Evolutionary conservation across 2,888 invertebrate genomes (phyloP).

Genomic region (Phrixothrix hirtus): DNA sequence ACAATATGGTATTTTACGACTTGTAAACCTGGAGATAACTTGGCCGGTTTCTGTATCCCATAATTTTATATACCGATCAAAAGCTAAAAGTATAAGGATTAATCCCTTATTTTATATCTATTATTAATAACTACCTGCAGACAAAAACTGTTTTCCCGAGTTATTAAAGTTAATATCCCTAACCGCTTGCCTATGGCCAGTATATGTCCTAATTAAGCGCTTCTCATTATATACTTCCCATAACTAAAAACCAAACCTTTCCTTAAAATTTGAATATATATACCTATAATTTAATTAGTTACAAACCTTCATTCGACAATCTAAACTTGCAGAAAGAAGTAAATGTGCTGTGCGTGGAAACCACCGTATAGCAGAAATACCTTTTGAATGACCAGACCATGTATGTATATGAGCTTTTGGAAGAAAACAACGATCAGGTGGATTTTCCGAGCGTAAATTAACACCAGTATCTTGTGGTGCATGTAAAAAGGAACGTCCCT

Average conservation of each 20-base stretch:
- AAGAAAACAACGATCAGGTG: constrained; percentile 93
- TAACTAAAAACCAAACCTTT: constrained; percentile 60
- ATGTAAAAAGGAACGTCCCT: constrained; percentile 92
- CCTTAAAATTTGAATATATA: background rate
- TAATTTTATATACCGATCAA: constrained; percentile 95
- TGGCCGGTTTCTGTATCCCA: constrained; percentile 99
- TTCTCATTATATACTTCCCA: constrained; percentile 98
- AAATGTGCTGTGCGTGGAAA: constrained; percentile 94
- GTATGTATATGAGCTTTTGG: constrained; percentile 96
- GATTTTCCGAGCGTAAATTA: constrained; percentile 81
- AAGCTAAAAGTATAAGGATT: constrained; percentile 59
- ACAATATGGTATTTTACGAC: constrained; percentile 96
- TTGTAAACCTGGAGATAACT: constrained; percentile 85
- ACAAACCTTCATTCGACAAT: constrained; percentile 85
- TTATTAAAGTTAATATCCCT: constrained; percentile 96
- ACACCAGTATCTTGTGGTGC: constrained; percentile 92
- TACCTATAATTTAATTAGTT: background rate
- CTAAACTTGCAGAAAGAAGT: constrained; percentile 95
- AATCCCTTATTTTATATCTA: constrained; percentile 4
- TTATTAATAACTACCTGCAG: constrained; percentile 71
- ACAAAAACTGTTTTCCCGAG: constrained; percentile 87
- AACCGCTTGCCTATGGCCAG: constrained; percentile 96
- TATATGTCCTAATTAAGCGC: constrained; percentile 90
- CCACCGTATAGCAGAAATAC: constrained; percentile 93
- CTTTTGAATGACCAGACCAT: constrained; percentile 97